A percentile compares a stretch with the other conserved stretches of the same genome.
These are phyloP conservation scores for Paelopatides confundens DNA, from an alignment of 53 echinoderm and acorn worm genomes.

Conservation along the genomic window DNA sequence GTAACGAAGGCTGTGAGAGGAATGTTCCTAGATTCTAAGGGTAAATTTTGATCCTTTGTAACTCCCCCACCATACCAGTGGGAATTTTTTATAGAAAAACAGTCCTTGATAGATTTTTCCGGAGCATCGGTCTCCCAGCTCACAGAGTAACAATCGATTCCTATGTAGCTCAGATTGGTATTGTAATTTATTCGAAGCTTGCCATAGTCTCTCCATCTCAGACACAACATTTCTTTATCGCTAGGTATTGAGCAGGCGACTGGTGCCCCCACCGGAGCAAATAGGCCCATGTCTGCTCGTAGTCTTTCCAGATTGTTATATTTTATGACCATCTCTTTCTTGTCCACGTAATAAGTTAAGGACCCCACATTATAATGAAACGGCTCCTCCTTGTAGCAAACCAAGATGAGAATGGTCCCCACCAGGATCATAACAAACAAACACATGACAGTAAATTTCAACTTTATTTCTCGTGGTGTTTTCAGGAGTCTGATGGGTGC, in stretches of 20 bases:
- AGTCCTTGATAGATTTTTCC: conserved; percentile 74
- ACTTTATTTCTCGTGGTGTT: conserved; percentile 84
- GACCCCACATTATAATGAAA: conserved; percentile 81
- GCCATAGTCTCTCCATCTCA: conserved; percentile 79
- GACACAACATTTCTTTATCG: conserved; percentile 64
- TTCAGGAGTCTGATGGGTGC: conserved; percentile 79
- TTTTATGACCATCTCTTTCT: conserved; percentile 66
- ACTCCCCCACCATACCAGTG: conserved; percentile 95
- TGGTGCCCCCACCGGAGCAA: conserved; percentile 73
- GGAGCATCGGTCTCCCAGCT: conserved; percentile 74
- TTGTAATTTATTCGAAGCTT: conserved; percentile 68
- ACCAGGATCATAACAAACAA: conserved; percentile 82
- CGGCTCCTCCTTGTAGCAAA: conserved; percentile 83
- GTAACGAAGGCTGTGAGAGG: conserved; percentile 71
- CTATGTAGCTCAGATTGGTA: conserved; percentile 23
- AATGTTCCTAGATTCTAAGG: conserved; percentile 74
- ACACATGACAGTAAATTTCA: conserved; percentile 76
- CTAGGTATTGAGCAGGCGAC: conserved; percentile 72
- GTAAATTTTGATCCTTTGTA: conserved; percentile 78
- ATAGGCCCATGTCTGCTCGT: conserved; percentile 70
- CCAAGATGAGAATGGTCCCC: conserved; percentile 74
- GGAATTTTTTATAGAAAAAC: conserved; percentile 76
- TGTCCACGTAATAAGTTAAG: conserved; percentile 71
- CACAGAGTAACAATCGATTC: conserved; percentile 82
- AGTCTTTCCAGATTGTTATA: conserved; percentile 60